Evolutionary conservation across 1,140 invertebrate genomes (phyloP).

Genomic region (Drosophila bipectinata): DNA sequence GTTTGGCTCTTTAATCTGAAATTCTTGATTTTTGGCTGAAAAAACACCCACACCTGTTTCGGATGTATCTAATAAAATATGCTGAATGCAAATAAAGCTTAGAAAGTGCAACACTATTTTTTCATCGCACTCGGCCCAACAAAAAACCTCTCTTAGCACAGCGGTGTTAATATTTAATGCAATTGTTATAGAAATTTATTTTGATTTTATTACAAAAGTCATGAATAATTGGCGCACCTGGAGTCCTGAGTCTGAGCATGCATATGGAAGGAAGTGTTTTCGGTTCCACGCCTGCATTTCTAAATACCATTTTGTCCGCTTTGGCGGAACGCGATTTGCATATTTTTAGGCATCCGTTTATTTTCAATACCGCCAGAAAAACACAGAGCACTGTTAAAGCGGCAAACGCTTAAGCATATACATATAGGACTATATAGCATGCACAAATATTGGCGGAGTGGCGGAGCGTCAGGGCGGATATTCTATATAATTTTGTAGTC

Average conservation of each 20-base stretch:
- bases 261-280: slow-evolving; percentile 36
- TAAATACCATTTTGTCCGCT: slow-evolving; percentile 42
- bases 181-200: slow-evolving; percentile 67
- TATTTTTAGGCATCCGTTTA: slow-evolving; percentile 68
- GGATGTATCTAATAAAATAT: slow-evolving; percentile 30
- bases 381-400: slow-evolving; percentile 50
- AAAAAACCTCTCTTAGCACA: slow-evolving; percentile 27
- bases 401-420: slow-evolving; percentile 18
- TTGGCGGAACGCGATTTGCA: slow-evolving; percentile 56
- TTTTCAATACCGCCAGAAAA: slow-evolving; percentile 30
- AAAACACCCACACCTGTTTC: background rate
- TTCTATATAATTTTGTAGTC: slow-evolving; percentile 70
- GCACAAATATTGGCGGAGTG: slow-evolving; percentile 14
- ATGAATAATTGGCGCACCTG: slow-evolving; percentile 55
- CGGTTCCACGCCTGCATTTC: slow-evolving; percentile 57
- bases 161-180: slow-evolving; percentile 62
- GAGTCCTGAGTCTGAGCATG: slow-evolving; percentile 27
- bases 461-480: slow-evolving; percentile 25
- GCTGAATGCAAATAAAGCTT: slow-evolving; percentile 62
- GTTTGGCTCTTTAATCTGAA: slow-evolving; percentile 8
- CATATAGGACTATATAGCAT: background rate
- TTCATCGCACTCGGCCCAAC: background rate
- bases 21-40: background rate
- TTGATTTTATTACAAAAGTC: slow-evolving; percentile 73
- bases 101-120: slow-evolving; percentile 56